Percentiles rank a stretch among this genome's conserved stretches.
Evolutionary conservation across 2,888 invertebrate genomes (phyloP).

Genomic region (Odontothrips loti): DNA sequence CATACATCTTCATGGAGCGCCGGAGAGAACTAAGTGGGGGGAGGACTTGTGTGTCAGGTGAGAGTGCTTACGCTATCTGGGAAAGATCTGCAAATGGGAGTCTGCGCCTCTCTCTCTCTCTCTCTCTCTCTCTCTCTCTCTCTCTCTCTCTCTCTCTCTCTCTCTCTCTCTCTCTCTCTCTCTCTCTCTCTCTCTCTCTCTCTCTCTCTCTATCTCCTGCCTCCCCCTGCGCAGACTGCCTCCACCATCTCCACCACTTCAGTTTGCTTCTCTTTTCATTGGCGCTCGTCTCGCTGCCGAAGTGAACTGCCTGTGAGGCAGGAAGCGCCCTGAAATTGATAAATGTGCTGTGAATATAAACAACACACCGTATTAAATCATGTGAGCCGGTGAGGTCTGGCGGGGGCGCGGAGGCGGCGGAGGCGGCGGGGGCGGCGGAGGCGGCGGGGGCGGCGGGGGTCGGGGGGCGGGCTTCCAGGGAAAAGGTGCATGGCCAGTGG

Average conservation of each 20-base stretch:
- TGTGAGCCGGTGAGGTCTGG: background rate
- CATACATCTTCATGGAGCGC: background rate
- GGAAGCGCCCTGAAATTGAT: conserved; percentile 6
- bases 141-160: too few relatives aligned
- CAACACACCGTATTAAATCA: background rate
- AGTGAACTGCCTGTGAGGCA: background rate
- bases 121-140: too few relatives aligned
- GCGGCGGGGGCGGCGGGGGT: too few relatives aligned
- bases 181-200: too few relatives aligned
- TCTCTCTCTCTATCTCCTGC: too few relatives aligned
- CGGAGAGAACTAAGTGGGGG: background rate
- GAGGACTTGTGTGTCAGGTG: background rate
- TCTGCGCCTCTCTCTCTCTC: background rate
- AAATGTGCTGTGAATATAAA: background rate
- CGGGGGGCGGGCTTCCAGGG: too few relatives aligned
- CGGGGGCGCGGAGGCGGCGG: too few relatives aligned
- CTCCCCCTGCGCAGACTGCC: background rate
- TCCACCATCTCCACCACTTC: too few relatives aligned
- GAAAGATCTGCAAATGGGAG: conserved; percentile 20
- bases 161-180: background rate
- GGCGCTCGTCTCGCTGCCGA: background rate
- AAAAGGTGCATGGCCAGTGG: too few relatives aligned
- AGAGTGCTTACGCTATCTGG: conserved; percentile 4
- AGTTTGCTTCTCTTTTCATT: background rate
- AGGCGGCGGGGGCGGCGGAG: too few relatives aligned